Evolutionary conservation across 2,113 vertebrate genomes (phyloP).

Genomic region (Notechis scutatus): DNA sequence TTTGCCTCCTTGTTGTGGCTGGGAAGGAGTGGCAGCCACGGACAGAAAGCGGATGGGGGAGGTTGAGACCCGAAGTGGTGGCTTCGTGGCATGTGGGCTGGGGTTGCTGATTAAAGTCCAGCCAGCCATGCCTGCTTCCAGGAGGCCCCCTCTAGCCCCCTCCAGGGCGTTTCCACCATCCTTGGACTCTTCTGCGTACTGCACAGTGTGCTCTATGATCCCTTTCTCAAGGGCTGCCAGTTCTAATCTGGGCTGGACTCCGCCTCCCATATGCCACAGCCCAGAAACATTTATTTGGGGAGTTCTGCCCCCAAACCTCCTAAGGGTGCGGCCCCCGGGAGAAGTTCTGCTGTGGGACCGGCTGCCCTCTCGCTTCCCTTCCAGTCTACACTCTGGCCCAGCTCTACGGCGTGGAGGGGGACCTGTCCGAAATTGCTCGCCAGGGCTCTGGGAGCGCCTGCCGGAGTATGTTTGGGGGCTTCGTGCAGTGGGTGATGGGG

Average conservation of each 20-base stretch:
- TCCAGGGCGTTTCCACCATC: not conserved
- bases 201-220: not conserved
- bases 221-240: not conserved
- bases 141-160: no score
- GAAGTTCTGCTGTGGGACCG: no score
- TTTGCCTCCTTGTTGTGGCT: not conserved
- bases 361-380: accelerated
- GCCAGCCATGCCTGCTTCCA: not conserved
- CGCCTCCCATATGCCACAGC: not conserved
- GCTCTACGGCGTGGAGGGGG: constrained; percentile 80
- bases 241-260: not conserved
- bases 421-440: constrained; percentile 87
- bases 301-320: not conserved
- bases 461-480: constrained; percentile 88
- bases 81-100: not conserved
- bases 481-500: constrained; percentile 91
- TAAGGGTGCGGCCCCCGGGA: not conserved
- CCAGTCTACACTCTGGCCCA: constrained; percentile 82
- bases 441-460: constrained; percentile 93
- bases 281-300: not conserved
- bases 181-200: not conserved
- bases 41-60: not conserved
- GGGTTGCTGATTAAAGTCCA: not conserved
- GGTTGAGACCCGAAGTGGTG: not conserved
- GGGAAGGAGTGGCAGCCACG: no score